Evolutionary conservation across 2,113 vertebrate genomes (phyloP).

Genomic region (Cyanistes caeruleus): DNA sequence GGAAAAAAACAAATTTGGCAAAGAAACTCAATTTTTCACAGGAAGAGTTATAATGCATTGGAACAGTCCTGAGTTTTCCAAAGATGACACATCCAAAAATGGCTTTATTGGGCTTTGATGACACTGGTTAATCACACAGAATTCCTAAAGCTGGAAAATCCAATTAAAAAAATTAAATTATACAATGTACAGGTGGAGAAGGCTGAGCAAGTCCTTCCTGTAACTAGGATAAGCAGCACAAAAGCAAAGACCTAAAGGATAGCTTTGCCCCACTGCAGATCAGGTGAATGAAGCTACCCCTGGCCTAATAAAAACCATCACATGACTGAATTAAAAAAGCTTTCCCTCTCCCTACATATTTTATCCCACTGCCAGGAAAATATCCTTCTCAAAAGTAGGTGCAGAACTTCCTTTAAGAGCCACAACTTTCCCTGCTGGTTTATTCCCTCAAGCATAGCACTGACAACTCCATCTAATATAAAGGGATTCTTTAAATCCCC

Average conservation of each 20-base stretch:
- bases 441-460: background rate
- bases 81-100: background rate
- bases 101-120: background rate
- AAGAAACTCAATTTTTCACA: background rate
- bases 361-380: background rate
- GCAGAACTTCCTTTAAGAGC: background rate
- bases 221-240: background rate
- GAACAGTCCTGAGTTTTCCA: background rate
- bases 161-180: background rate
- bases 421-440: background rate
- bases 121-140: background rate
- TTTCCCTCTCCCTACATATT: background rate
- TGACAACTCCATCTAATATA: background rate
- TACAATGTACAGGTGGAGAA: background rate
- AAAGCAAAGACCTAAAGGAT: background rate
- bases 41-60: background rate
- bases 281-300: background rate
- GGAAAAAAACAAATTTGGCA: background rate
- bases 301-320: background rate
- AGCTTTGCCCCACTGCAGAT: background rate
- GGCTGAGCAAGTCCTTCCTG: background rate
- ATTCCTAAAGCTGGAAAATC: background rate
- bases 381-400: background rate
- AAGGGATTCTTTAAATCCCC: conserved; percentile 27
- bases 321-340: background rate